A percentile compares a stretch with the other conserved stretches of the same genome.
Evolutionary conservation across 2,797 vertebrate genomes (phyloP).

Genomic region (Xyrichtys novacula): DNA sequence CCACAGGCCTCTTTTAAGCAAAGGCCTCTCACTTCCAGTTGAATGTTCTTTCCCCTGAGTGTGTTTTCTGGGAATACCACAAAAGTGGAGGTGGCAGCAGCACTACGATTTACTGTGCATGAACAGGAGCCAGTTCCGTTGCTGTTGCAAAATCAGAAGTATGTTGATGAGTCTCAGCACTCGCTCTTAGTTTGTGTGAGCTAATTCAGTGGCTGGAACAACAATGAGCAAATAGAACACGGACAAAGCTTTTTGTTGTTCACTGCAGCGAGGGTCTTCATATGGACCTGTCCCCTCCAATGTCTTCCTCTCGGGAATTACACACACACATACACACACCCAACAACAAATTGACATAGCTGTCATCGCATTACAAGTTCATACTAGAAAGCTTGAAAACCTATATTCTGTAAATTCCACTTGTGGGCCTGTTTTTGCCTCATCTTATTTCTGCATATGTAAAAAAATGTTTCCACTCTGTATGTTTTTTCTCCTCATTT

Average conservation of each 20-base stretch:
- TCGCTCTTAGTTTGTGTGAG: constrained; percentile 63
- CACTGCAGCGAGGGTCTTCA: constrained; percentile 76
- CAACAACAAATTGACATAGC: constrained; percentile 58
- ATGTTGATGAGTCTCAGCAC: constrained; percentile 61
- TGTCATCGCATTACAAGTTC: constrained; percentile 53
- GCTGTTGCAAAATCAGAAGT: constrained; percentile 65
- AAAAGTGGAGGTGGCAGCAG: constrained; percentile 27
- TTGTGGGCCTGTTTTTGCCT: background rate
- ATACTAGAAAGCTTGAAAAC: constrained; percentile 35
- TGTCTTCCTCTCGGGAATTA: constrained; percentile 78
- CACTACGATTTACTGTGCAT: constrained; percentile 47
- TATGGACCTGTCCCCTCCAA: constrained; percentile 71
- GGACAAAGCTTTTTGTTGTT: constrained; percentile 80
- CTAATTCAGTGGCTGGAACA: constrained; percentile 81
- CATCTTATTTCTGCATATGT: background rate
- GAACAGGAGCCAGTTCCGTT: constrained; percentile 53
- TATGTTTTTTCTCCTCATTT: background rate
- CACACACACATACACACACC: constrained; percentile 47
- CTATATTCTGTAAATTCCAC: background rate
- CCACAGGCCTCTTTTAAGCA: constrained; percentile 48
- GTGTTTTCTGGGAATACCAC: constrained; percentile 44
- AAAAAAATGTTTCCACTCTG: background rate
- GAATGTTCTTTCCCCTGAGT: constrained; percentile 26
- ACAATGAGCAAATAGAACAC: constrained; percentile 74
- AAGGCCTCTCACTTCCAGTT: constrained; percentile 43